phyloP scores from a whole-genome alignment of 2,797 vertebrate genomes.

The Linurgus olivaceus region DNA sequence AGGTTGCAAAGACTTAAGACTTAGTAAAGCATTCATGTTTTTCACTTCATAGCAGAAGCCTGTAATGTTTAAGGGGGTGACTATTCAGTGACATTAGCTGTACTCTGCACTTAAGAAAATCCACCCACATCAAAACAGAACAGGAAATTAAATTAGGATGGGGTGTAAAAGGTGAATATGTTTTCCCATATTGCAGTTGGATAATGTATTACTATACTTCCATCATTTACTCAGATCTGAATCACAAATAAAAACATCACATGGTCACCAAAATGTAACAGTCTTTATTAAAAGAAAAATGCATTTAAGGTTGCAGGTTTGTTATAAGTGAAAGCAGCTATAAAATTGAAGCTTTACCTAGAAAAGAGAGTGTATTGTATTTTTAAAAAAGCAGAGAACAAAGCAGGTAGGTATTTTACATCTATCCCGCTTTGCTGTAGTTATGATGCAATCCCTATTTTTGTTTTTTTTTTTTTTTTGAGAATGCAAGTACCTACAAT shows the following conservation, averaged over 20 bases:
- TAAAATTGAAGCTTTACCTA: background rate
- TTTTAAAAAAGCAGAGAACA: background rate
- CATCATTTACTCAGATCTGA: background rate
- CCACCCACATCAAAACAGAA: background rate
- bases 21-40: background rate
- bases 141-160: background rate
- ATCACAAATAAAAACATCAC: background rate
- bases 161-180: background rate
- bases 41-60: background rate
- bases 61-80: background rate
- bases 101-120: background rate
- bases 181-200: background rate
- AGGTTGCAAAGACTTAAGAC: background rate
- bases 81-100: background rate
- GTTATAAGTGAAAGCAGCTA: background rate
- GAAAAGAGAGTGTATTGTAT: background rate
- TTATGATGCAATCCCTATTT: background rate
- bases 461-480: background rate
- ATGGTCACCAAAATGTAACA: background rate
- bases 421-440: background rate
- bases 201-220: background rate
- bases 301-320: background rate
- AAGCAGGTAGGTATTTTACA: background rate
- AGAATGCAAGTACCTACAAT: background rate
- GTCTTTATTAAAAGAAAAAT: background rate